Conservation (phyloP, 2,888 invertebrate genomes). For the Eristalinus sepulchralis region DNA sequence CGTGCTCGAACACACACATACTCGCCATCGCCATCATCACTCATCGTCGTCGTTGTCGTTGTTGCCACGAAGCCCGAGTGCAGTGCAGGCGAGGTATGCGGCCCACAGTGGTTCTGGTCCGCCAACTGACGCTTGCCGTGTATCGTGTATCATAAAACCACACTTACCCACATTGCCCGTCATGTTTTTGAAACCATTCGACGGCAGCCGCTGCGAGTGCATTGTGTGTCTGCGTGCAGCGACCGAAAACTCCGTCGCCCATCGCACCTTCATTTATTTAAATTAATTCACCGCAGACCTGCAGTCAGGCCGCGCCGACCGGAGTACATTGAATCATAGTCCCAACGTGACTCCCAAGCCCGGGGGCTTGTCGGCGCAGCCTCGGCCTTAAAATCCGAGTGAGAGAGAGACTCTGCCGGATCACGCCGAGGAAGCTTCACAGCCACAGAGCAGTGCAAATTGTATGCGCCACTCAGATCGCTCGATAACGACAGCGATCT, state of each 20-base stretch:
- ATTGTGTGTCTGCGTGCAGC: not conserved
- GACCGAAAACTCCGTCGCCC: slow-evolving; percentile 41
- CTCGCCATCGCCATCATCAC: slow-evolving; percentile 55
- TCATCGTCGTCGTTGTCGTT: slow-evolving; percentile 56
- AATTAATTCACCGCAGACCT: slow-evolving; percentile 70
- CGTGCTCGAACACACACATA: slow-evolving; percentile 7
- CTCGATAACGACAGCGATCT: slow-evolving; percentile 48
- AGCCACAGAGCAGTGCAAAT: slow-evolving; percentile 56
- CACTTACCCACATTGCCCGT: slow-evolving; percentile 70
- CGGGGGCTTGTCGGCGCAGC: slow-evolving; percentile 40
- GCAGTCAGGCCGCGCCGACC: not conserved
- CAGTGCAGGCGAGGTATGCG: slow-evolving; percentile 5
- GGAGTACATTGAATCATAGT: slow-evolving; percentile 49
- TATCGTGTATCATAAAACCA: slow-evolving; percentile 69
- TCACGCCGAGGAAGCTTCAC: slow-evolving; percentile 32
- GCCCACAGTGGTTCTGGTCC: slow-evolving; percentile 43
- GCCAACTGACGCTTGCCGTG: slow-evolving; percentile 44
- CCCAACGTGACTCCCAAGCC: slow-evolving; percentile 5
- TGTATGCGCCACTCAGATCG: slow-evolving; percentile 59
- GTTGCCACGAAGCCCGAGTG: slow-evolving; percentile 19
- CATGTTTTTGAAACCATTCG: slow-evolving; percentile 71
- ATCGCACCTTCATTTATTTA: slow-evolving; percentile 71
- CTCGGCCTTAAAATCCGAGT: slow-evolving; percentile 42
- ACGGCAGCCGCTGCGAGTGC: slow-evolving; percentile 37
- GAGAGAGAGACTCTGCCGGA: not conserved